A percentile compares a stretch with the other conserved stretches of the same genome.
Conservation (phyloP, 2,888 invertebrate genomes). For the Noctua comes region DNA sequence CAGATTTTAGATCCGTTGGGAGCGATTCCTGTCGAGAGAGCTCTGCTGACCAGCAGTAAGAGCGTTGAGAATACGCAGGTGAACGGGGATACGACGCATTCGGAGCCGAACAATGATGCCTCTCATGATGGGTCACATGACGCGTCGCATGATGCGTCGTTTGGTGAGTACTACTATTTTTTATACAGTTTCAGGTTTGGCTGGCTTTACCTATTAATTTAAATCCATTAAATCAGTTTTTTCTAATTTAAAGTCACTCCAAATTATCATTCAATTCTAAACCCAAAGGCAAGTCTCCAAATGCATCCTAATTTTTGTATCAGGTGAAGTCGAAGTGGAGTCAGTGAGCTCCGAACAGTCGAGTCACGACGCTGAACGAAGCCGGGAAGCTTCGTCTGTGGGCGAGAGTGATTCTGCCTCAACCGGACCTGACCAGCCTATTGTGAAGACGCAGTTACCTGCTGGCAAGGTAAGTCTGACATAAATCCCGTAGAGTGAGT, state of each 20-base stretch:
- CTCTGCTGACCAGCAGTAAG: constrained; percentile 78
- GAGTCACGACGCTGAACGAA: constrained; percentile 82
- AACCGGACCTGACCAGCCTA: constrained; percentile 89
- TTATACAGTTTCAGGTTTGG: background rate
- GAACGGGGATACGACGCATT: constrained; percentile 76
- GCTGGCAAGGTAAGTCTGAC: constrained; percentile 92
- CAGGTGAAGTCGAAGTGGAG: constrained; percentile 83
- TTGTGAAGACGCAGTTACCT: constrained; percentile 92
- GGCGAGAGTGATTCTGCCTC: constrained; percentile 90
- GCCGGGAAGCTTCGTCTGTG: constrained; percentile 86
- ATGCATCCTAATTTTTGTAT: background rate
- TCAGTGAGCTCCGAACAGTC: constrained; percentile 86
- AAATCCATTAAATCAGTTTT: background rate
- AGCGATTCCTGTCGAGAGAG: constrained; percentile 85
- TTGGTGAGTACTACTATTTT: constrained; percentile 72
- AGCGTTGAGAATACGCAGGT: constrained; percentile 73
- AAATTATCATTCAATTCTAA: background rate
- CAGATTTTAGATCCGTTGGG: constrained; percentile 86
- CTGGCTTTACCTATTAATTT: background rate
- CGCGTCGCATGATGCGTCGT: constrained; percentile 66
- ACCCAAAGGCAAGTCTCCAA: no score
- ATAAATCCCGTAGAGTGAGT: background rate
- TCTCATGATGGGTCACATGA: constrained; percentile 77
- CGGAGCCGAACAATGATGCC: constrained; percentile 47
- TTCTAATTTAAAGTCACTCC: background rate